Conservation (phyloP, 1,140 invertebrate genomes). For the Idris sp. region DNA sequence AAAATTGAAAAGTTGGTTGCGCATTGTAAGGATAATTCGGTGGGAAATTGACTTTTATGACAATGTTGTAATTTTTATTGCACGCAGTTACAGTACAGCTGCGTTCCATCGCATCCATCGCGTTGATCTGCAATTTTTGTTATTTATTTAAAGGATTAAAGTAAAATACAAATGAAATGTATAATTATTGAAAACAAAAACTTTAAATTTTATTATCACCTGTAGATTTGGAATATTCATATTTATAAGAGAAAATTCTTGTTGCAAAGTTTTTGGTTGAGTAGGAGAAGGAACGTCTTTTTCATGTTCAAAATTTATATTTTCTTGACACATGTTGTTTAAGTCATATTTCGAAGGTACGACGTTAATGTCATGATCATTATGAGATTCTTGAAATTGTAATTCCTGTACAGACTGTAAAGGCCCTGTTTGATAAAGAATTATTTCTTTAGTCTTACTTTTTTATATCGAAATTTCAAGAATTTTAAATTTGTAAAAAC, state of each 20-base stretch:
- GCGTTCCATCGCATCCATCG: conserved; percentile 84
- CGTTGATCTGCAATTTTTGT: conserved; percentile 77
- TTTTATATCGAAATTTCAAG: too few relatives aligned
- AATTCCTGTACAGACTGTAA: conserved; percentile 74
- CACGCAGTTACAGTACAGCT: conserved; percentile 86
- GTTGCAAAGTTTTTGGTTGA: conserved; percentile 84
- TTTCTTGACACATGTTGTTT: conserved; percentile 61
- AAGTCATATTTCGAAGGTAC: conserved; percentile 63
- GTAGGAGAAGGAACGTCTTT: conserved; percentile 75
- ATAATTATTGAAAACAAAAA: too few relatives aligned
- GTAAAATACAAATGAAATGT: too few relatives aligned
- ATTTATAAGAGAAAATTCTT: conserved; percentile 93
- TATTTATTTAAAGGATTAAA: too few relatives aligned
- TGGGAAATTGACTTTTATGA: conserved; percentile 89
- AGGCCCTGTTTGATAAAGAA: too few relatives aligned
- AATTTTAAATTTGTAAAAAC: too few relatives aligned
- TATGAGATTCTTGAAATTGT: conserved; percentile 70
- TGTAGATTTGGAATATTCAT: conserved; percentile 91
- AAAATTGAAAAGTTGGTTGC: conserved; percentile 86
- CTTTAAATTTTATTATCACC: conserved; percentile 71
- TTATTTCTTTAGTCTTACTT: too few relatives aligned
- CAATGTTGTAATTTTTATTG: conserved; percentile 85
- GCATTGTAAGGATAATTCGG: conserved; percentile 86
- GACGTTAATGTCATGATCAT: conserved; percentile 70
- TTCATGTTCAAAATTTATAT: conserved; percentile 65